A percentile compares a stretch with the other conserved stretches of the same genome.
These are phyloP conservation scores for Cephus spinipes DNA, from an alignment of 2,888 invertebrate species.

Conservation along the genomic window DNA sequence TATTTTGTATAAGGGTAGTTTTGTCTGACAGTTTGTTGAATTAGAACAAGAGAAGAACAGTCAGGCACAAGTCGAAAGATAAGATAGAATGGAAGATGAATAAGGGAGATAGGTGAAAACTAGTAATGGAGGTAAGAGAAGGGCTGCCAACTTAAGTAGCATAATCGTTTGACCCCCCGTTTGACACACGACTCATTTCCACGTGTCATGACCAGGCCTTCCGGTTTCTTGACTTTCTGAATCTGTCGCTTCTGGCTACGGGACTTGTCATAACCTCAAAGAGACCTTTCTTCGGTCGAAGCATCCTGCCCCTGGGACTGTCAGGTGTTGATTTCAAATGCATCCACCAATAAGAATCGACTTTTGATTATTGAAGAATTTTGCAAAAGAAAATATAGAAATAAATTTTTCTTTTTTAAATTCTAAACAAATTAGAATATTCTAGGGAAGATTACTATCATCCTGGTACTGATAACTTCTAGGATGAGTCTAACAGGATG, in stretches of 20 bases:
- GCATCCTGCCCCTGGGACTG: background rate
- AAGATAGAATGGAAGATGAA: background rate
- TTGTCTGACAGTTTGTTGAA: background rate
- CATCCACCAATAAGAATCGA: background rate
- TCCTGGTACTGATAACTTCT: background rate
- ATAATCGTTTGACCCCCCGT: background rate
- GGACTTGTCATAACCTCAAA: background rate
- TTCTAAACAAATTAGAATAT: background rate
- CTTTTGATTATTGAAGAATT: background rate
- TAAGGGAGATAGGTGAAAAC: background rate
- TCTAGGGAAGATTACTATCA: background rate
- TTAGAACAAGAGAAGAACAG: background rate
- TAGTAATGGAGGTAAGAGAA: background rate
- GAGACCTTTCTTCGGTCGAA: background rate
- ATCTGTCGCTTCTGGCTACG: background rate
- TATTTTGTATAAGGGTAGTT: background rate
- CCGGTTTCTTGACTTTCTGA: background rate
- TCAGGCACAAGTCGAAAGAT: background rate
- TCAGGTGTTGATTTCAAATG: background rate
- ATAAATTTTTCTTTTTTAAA: background rate
- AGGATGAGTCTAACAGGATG: slow-evolving; percentile 60
- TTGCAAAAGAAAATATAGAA: background rate
- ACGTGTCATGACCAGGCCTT: slow-evolving; percentile 41
- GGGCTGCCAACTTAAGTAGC: background rate
- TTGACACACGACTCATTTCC: slow-evolving; percentile 47